Percentiles rank a stretch among this genome's conserved stretches.
Evolutionary conservation across 2,888 invertebrate species (phyloP).

Genomic region (Cabera pusaria): DNA sequence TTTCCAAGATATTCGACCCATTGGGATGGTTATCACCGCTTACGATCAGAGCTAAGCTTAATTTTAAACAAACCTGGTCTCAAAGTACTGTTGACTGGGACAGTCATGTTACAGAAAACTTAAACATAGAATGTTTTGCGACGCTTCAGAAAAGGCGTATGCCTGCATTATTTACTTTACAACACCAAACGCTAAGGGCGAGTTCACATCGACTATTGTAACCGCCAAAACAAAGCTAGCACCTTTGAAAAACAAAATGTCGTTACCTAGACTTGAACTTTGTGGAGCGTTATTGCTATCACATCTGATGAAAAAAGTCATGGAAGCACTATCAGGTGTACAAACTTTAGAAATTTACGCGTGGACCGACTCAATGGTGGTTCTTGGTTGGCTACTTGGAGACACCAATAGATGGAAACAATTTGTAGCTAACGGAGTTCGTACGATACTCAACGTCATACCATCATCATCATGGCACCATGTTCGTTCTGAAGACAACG

Average conservation of each 20-base stretch:
- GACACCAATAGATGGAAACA: slow-evolving; percentile 25
- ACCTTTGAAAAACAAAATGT: slow-evolving; percentile 4
- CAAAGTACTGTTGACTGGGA: too few relatives aligned
- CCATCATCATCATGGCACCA: slow-evolving; percentile 9
- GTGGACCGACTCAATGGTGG: slow-evolving; percentile 28
- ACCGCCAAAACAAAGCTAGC: slow-evolving; percentile 13
- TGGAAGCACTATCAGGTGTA: too few relatives aligned
- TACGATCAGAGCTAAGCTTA: too few relatives aligned
- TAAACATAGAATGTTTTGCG: too few relatives aligned
- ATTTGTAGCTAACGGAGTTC: slow-evolving; percentile 29
- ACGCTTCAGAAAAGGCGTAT: too few relatives aligned
- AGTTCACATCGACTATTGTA: too few relatives aligned
- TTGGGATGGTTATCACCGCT: too few relatives aligned
- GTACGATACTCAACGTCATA: slow-evolving; percentile 13
- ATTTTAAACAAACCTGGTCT: too few relatives aligned
- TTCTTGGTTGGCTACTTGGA: slow-evolving; percentile 28
- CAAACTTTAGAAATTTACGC: slow-evolving; percentile 10
- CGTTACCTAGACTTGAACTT: slow-evolving; percentile 16
- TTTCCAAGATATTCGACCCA: too few relatives aligned
- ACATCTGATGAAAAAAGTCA: slow-evolving; percentile 4
- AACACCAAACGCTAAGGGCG: too few relatives aligned
- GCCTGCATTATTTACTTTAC: too few relatives aligned
- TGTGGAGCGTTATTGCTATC: slow-evolving; percentile 13
- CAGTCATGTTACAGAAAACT: too few relatives aligned
- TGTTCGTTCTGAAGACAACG: slow-evolving; percentile 25